phyloP scores from a whole-genome alignment of 2,888 invertebrate species.

The Eupithecia centaureata region DNA sequence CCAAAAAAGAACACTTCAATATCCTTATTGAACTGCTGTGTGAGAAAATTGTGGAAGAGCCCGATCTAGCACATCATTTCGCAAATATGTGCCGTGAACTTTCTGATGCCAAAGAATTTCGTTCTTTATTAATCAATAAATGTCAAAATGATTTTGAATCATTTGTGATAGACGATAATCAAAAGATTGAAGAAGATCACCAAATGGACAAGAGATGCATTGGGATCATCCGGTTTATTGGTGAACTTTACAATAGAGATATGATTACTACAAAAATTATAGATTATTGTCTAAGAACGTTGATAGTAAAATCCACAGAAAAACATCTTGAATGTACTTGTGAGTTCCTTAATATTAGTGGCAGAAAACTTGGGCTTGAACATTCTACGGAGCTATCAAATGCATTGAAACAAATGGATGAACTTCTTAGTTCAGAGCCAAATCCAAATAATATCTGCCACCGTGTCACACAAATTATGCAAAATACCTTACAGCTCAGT shows the following conservation, averaged over 20 bases:
- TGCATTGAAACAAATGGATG: slow-evolving; percentile 87
- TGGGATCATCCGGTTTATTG: slow-evolving; percentile 92
- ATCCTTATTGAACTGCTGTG: slow-evolving; percentile 95
- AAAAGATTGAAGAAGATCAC: slow-evolving; percentile 83
- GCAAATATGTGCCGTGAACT: slow-evolving; percentile 92
- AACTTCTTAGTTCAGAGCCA: slow-evolving; percentile 86
- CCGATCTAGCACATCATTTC: slow-evolving; percentile 95
- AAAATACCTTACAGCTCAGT: slow-evolving; percentile 95
- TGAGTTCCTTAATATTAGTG: slow-evolving; percentile 94
- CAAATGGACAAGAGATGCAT: slow-evolving; percentile 90
- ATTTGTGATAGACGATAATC: slow-evolving; percentile 88
- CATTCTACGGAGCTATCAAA: slow-evolving; percentile 70
- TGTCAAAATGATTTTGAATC: slow-evolving; percentile 96
- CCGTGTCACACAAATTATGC: slow-evolving; percentile 89
- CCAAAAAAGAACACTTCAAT: slow-evolving; percentile 89
- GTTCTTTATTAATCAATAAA: slow-evolving; percentile 88
- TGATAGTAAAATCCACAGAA: slow-evolving; percentile 91
- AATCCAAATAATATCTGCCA: slow-evolving; percentile 83
- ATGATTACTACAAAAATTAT: slow-evolving; percentile 94
- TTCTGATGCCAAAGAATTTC: neutral
- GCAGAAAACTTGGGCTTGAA: slow-evolving; percentile 88
- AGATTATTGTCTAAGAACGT: slow-evolving; percentile 90
- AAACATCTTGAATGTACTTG: slow-evolving; percentile 97
- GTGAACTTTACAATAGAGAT: slow-evolving; percentile 96
- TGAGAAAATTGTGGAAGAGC: slow-evolving; percentile 98